Percentiles rank a stretch among this genome's conserved stretches.
Conservation (phyloP, 2,888 invertebrate species). For the Gari tellinella region DNA sequence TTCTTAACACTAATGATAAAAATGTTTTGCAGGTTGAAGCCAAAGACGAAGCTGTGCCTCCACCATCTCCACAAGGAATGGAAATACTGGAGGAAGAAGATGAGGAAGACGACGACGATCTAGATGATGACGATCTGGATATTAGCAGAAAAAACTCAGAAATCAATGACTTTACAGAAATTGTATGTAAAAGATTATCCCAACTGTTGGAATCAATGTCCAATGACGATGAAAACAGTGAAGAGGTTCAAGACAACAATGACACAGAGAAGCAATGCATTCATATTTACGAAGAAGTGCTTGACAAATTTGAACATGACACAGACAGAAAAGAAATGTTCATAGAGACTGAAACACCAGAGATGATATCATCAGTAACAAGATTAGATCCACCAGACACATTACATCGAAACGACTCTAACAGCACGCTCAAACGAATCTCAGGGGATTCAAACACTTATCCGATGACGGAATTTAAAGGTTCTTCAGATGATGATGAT, state of each 20-base stretch:
- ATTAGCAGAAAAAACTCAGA: slow-evolving; percentile 47
- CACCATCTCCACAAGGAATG: slow-evolving; percentile 72
- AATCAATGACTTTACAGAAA: slow-evolving; percentile 68
- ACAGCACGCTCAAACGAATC: slow-evolving; percentile 38
- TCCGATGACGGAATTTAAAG: slow-evolving; percentile 6
- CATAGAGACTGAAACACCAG: slow-evolving; percentile 1
- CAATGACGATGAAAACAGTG: slow-evolving; percentile 11
- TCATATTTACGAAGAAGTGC: slow-evolving; percentile 19
- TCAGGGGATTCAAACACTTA: slow-evolving; percentile 44
- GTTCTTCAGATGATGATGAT: slow-evolving; percentile 46
- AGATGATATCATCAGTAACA: background rate
- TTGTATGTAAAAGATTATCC: slow-evolving; percentile 72
- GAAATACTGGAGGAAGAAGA: slow-evolving; percentile 62
- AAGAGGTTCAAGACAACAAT: background rate
- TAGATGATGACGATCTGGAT: slow-evolving; percentile 49
- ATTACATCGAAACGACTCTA: slow-evolving; percentile 26
- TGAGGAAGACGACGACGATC: slow-evolving; percentile 50
- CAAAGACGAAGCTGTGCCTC: slow-evolving; percentile 59
- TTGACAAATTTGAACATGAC: background rate
- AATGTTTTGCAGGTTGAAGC: no score
- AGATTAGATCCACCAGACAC: slow-evolving; percentile 1
- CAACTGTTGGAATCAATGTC: slow-evolving; percentile 64
- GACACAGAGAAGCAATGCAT: background rate
- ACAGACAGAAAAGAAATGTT: background rate
- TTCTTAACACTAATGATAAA: no score